Conservation (phyloP, 2,888 invertebrate genomes). For the Harmothoe impar region DNA sequence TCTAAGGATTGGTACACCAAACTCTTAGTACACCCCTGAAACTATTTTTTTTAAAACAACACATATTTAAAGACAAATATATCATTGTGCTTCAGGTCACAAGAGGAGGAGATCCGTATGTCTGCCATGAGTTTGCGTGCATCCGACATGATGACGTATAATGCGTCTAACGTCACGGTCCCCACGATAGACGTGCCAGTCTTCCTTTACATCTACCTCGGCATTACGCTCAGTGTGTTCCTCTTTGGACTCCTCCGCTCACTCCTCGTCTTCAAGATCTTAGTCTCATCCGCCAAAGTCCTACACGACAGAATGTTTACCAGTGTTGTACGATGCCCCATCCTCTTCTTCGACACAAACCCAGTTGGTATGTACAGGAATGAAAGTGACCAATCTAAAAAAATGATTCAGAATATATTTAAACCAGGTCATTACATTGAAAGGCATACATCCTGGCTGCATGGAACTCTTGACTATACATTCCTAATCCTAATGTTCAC, state of each 20-base stretch:
- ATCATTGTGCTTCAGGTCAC: constrained; percentile 77
- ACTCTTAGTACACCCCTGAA: too few relatives aligned
- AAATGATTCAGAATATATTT: too few relatives aligned
- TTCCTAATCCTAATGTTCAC: too few relatives aligned
- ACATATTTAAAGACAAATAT: too few relatives aligned
- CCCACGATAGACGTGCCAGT: constrained; percentile 76
- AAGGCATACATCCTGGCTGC: too few relatives aligned
- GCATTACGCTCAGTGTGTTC: constrained; percentile 84
- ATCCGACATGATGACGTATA: constrained; percentile 67
- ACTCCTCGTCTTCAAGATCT: constrained; percentile 87
- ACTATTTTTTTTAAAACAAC: too few relatives aligned
- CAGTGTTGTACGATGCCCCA: constrained; percentile 91
- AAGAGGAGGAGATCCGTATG: constrained; percentile 75
- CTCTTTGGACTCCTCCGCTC: constrained; percentile 87
- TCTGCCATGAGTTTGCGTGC: constrained; percentile 71
- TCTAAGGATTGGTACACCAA: too few relatives aligned
- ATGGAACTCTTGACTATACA: too few relatives aligned
- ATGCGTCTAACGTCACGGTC: constrained; percentile 74
- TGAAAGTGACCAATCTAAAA: too few relatives aligned
- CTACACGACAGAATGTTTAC: constrained; percentile 93
- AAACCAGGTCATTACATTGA: too few relatives aligned
- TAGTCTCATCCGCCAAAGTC: constrained; percentile 89
- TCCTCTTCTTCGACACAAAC: constrained; percentile 94
- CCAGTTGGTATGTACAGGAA: constrained; percentile 90
- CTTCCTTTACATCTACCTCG: constrained; percentile 82